Base-by-base conservation (phyloP, 92 coral and sea anemone species). In the Pocillopora grandis region DNA sequence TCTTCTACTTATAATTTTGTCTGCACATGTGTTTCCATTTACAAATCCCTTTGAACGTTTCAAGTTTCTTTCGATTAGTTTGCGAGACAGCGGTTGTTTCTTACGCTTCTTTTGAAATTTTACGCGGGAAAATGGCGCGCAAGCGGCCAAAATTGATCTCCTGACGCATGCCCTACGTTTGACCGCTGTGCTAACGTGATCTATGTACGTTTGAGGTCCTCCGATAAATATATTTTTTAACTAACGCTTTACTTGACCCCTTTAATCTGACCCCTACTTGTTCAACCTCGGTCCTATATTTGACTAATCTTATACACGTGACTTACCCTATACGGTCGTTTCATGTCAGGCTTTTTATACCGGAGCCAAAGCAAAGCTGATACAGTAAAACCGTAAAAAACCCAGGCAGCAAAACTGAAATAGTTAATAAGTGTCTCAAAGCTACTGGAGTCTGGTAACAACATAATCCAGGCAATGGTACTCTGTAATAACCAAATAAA, bases 391-490 rank as follows among this genome's bases (percentile, higher is more conserved):
- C 98, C 98, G 72, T 96, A 96, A 80, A 94, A 94, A 36, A 92
- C 85, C 98, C 98, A 96, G 27, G 98, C 95, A 11, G 98, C 98
- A 65, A 96, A 96, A 80, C 96, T 96, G 91, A 96, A 96, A 84
- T 94, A 96, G 74, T 94, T 95, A 79, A 96, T 87, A 48, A 96
- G 92, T 17, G 98, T 90, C 66, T 91, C 92, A 77, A 96, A 94
- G 85, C 87, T 89, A 79, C 98, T 94, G 9, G 98, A 87, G 27
- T 94, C 95, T 27, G 98, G 98, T n/a, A 90, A 27, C 88, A 95
- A 88, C 98, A 95, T 95, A 59, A 94, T 80, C 93, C 95, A 94
- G n/a, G 98, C 98, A 74, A 95, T 89, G 12, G 90, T 64, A 83
- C 98, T 92, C 98, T 95, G 67, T 3, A 19, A 58, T 23, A 48